Evolutionary conservation across 2,797 vertebrate species (phyloP), one percentile per base, ranked within the genome.

Genomic region (Fratercula arctica): DNA sequence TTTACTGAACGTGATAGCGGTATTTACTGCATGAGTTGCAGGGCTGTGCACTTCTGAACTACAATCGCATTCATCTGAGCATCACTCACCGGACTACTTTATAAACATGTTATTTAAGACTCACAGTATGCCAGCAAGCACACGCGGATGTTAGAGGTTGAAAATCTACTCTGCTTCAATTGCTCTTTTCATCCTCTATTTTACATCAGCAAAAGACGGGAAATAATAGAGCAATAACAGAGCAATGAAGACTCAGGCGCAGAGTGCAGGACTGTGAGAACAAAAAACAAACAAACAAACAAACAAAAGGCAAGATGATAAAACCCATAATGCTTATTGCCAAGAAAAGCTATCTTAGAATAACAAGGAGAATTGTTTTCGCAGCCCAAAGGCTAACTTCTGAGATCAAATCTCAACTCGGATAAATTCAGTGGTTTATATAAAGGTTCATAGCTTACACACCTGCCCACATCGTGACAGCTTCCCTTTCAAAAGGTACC

Each of bases 91-190:
- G 86, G 82, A 54, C 51, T 56, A 74, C 66, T 91, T 88, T 53
- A 78, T 26, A 94, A 96, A 91, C 72, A 26, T 50, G 46, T 54
- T 92, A 92, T 86, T 93, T 91, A 87, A 91, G 82, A 39, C 39
- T 92, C 85, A 53, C 68, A 35, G 57, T 53, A n/a, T 37, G 54
- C 67, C 90, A 94, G 68, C 28, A 51, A 87, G 59, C 23, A 41
- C 41, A 60, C 18, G 13, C 45, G 93, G 64, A 68, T 80, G n/a
- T 60, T 86, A 37, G 75, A 90, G 69, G 73, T 56, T 74, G 78
- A 87, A 95, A 95, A 85, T 31, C 48, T 74, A 39, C 39, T 77
- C 75, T 72, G 35, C 50, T 90, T 93, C 86, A 54, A 83, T 75
- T 91, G 39, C 33, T 87, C 45, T 63, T 59, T 90, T 90, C 72